These are phyloP conservation scores for Phalacrocorax brasilianus DNA, from an alignment of 2,113 vertebrate species.

Conservation along the genomic window DNA sequence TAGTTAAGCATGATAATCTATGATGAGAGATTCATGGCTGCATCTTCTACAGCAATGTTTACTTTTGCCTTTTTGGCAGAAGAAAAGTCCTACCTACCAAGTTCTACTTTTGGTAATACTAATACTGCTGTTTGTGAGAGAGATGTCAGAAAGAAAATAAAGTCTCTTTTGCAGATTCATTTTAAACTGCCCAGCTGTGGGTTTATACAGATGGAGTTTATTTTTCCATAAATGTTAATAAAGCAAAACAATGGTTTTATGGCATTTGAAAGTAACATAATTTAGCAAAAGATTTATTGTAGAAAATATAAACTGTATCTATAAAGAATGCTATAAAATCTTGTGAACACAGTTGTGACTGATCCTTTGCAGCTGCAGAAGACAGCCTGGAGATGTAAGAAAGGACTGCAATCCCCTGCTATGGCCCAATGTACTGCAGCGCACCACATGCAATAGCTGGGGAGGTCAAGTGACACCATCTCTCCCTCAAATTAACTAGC, in stretches of 20 bases:
- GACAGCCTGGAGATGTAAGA: not conserved
- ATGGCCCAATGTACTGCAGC: accelerated
- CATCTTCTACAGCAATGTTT: not conserved
- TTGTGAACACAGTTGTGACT: not conserved
- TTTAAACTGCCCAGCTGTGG: not conserved
- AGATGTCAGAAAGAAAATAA: not conserved
- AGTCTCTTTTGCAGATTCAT: not conserved
- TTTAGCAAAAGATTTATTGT: not conserved
- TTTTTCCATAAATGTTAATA: not conserved
- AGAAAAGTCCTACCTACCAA: not conserved
- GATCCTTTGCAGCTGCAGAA: not conserved
- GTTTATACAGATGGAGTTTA: not conserved
- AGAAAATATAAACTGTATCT: not conserved
- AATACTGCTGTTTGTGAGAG: not conserved
- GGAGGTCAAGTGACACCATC: not conserved
- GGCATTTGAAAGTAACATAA: not conserved
- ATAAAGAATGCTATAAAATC: not conserved
- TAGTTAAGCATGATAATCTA: not conserved
- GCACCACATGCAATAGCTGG: not conserved
- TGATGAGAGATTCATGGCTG: not conserved
- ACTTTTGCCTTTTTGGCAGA: not conserved
- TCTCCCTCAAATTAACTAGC: not conserved
- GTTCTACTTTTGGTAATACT: not conserved
- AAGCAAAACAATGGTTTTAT: not conserved
- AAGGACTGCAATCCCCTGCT: not conserved